phyloP scores from a whole-genome alignment of 1,140 invertebrate species.

The Drosophila lacteicornis region DNA sequence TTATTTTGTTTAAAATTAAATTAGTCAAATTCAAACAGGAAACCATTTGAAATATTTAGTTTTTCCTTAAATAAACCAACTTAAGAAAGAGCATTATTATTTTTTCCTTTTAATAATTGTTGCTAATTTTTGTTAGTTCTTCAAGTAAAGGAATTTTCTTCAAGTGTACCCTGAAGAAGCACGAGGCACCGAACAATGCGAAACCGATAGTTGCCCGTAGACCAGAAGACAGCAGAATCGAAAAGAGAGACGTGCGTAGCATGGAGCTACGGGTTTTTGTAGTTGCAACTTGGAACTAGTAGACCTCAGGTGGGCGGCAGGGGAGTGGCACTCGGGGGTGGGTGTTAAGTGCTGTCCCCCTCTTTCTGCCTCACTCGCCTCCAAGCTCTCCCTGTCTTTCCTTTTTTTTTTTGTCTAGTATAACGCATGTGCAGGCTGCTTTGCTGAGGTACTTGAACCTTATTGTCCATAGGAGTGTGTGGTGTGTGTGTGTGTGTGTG shows the following conservation, averaged over 20 bases:
- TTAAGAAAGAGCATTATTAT: no score
- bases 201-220: slow-evolving; percentile 54
- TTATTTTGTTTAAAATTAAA: no score
- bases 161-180: slow-evolving; percentile 38
- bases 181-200: slow-evolving; percentile 57
- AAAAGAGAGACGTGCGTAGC: slow-evolving; percentile 43
- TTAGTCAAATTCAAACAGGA: no score
- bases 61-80: background rate
- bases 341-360: slow-evolving; percentile 51
- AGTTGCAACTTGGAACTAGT: slow-evolving; percentile 24
- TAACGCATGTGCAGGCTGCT: slow-evolving; percentile 67
- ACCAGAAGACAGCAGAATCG: slow-evolving; percentile 47
- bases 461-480: slow-evolving; percentile 44
- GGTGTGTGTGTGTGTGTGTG: slow-evolving; percentile 23
- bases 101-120: no score
- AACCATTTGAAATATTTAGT: background rate
- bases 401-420: slow-evolving; percentile 30
- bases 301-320: slow-evolving; percentile 8
- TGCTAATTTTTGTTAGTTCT: background rate
- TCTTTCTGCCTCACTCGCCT: background rate
- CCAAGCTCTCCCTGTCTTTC: background rate
- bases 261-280: slow-evolving; percentile 5
- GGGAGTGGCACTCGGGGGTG: slow-evolving; percentile 30
- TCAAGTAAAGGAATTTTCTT: background rate
- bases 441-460: slow-evolving; percentile 76